A percentile compares a stretch with the other conserved stretches of the same genome.
Evolutionary conservation across 2,113 vertebrate species (phyloP).

Genomic region (Pterocles gutturalis): DNA sequence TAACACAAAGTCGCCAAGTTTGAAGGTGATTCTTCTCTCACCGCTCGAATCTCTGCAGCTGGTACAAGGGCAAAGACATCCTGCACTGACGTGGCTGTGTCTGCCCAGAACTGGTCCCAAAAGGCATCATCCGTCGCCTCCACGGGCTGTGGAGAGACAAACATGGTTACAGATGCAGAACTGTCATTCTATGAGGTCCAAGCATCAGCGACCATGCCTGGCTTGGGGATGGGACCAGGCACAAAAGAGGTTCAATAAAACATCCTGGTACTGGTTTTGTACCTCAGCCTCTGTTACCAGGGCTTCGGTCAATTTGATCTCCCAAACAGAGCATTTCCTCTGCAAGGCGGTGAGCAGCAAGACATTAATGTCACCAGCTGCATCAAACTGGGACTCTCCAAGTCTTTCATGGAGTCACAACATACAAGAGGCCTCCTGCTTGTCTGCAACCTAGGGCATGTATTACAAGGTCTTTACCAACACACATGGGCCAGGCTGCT

Average conservation of each 20-base stretch:
- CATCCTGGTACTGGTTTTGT: neutral
- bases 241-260: neutral
- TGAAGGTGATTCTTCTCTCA: slow-evolving; percentile 96
- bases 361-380: neutral
- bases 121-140: slow-evolving; percentile 97
- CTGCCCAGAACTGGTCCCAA: slow-evolving; percentile 99
- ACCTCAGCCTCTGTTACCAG: neutral
- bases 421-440: neutral
- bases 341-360: neutral
- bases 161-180: neutral
- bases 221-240: neutral
- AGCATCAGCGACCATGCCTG: neutral
- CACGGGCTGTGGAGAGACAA: slow-evolving; percentile 84
- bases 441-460: neutral
- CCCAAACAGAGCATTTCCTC: neutral
- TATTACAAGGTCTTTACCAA: neutral
- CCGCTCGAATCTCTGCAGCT: slow-evolving; percentile 95
- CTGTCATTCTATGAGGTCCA: neutral
- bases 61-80: slow-evolving; percentile 97
- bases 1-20: slow-evolving; percentile 98
- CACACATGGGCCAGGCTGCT: rapidly evolving
- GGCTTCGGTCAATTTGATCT: neutral
- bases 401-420: neutral
- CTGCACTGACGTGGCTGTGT: slow-evolving; percentile 94
- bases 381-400: neutral